These are phyloP conservation scores for Tapirus indicus DNA, from an alignment of 2,797 vertebrate species.

Conservation along the genomic window DNA sequence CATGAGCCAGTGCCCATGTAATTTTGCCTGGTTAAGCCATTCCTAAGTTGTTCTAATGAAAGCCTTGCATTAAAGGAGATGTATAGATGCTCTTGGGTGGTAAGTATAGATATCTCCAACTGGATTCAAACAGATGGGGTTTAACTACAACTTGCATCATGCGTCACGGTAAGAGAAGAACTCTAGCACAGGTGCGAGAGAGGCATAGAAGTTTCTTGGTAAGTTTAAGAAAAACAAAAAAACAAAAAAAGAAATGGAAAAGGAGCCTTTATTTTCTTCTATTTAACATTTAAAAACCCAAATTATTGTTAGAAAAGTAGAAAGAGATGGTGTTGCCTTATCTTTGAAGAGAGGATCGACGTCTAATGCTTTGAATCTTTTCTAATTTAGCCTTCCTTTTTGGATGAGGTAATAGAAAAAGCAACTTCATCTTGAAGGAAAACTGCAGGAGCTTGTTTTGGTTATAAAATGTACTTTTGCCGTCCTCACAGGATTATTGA, in stretches of 20 bases:
- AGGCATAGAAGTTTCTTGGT: background rate
- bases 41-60: background rate
- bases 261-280: background rate
- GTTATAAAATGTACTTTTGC: constrained; percentile 23
- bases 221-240: constrained; percentile 14
- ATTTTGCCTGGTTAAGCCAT: background rate
- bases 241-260: background rate
- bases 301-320: background rate
- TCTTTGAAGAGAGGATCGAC: background rate
- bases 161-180: background rate
- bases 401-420: background rate
- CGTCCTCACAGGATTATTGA: constrained; percentile 60
- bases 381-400: background rate
- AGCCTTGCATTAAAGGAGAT: background rate
- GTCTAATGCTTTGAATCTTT: background rate
- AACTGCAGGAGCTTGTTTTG: background rate
- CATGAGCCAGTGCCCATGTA: background rate
- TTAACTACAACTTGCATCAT: background rate
- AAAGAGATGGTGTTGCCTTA: background rate
- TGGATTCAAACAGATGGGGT: constrained; percentile 55
- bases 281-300: background rate
- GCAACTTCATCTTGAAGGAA: constrained; percentile 25
- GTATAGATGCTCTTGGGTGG: background rate
- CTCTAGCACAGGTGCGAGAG: background rate
- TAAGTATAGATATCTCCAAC: constrained; percentile 61